Evolutionary conservation across 1,140 invertebrate species (phyloP), one percentile per base, ranked within the genome.

Genomic region (Belonocnema kinseyi): DNA sequence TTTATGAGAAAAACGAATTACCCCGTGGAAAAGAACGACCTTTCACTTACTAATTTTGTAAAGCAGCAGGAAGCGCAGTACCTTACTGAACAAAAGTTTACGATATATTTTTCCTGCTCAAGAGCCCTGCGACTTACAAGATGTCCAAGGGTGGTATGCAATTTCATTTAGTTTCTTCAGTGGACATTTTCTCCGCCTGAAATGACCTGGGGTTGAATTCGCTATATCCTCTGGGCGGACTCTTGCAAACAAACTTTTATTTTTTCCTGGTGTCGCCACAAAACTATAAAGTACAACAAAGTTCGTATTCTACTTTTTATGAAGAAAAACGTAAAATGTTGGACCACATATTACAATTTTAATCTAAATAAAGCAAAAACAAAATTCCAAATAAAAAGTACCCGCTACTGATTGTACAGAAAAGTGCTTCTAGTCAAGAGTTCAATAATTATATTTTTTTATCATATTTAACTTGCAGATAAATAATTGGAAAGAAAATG

Each of bases 1-100:
- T 66, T 66, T 66, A 66, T 6, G 61, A 66, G 26, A 66, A 66
- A 66, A 66, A 66, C 61, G 61, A 66, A 66, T 66, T 66, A 66
- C 61, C 40, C 26, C 33, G 16, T 10, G 61, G 58, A 61, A 26
- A 8, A 66, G 26, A 21, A 66, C 19, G 56, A 58, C 56, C 56
- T 58, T 58, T 58, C 56, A 58, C 56, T 58, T 58, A 58, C 56
- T 58, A 58, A 58, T 58, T 58, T 58, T 17, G 21, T 19, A 21
- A 58, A 58, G 56, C 56, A 58, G 56, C 56, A 58, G 19, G 26
- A 56, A 16, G n/a, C n/a, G n/a, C 53, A 56, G 54, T n/a, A 56
- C 54, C 56, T 58, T 21, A 26, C 13, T 17, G 56, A 58, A 58
- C 56, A 33, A 58, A 58, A 58, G 56, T 58, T 58, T 58, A 58